A percentile compares a stretch with the other conserved stretches of the same genome.
Evolutionary conservation across 1,140 invertebrate species (phyloP).

Genomic region (Chlorops oryzae): DNA sequence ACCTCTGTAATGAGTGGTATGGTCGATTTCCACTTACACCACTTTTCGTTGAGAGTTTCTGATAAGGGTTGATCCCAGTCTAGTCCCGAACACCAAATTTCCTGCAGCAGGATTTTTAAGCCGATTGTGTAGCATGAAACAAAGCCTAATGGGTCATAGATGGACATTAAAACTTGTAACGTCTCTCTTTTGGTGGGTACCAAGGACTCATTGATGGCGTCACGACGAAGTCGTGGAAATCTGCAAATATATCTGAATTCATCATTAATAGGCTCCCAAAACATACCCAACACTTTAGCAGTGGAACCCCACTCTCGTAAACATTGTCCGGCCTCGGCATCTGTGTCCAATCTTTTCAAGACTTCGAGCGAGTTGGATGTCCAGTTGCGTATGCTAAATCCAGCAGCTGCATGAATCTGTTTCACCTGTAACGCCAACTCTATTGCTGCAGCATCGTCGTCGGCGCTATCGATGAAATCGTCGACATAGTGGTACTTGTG

Average conservation of each 20-base stretch:
- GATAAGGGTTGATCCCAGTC: no score
- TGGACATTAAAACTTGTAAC: no score
- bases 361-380: not conserved
- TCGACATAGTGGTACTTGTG: slow-evolving; percentile 40
- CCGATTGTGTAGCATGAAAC: no score
- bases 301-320: not conserved
- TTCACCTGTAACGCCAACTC: slow-evolving; percentile 19
- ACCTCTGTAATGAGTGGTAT: no score
- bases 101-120: no score
- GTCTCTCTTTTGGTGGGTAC: no score
- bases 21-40: no score
- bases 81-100: no score
- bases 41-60: no score
- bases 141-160: no score
- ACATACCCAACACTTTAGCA: slow-evolving; percentile 10
- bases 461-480: slow-evolving; percentile 33
- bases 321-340: not conserved
- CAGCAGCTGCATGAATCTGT: slow-evolving; percentile 18
- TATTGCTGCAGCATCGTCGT: slow-evolving; percentile 16
- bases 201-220: no score
- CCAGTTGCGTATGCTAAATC: slow-evolving; percentile 20
- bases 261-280: slow-evolving; percentile 7
- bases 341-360: not conserved
- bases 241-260: slow-evolving; percentile 5
- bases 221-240: not conserved